These are phyloP conservation scores for Trogon surrucura DNA, from an alignment of 2,113 vertebrate genomes.

Conservation along the genomic window DNA sequence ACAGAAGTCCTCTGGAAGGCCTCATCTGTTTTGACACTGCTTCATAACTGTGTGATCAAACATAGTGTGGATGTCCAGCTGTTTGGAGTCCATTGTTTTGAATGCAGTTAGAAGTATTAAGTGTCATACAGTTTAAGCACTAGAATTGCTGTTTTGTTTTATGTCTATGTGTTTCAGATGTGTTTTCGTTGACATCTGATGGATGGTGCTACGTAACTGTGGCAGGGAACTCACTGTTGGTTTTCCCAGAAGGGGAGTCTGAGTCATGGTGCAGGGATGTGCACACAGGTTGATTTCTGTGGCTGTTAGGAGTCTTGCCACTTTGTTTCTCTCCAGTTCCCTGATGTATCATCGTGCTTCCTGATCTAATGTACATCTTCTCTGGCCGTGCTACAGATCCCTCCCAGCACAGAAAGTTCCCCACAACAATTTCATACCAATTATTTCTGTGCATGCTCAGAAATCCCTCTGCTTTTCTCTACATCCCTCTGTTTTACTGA, in stretches of 20 bases:
- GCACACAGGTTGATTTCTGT: rapidly evolving
- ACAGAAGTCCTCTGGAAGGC: not conserved
- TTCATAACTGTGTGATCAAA: not conserved
- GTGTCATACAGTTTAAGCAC: not conserved
- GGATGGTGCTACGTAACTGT: not conserved
- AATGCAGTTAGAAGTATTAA: not conserved
- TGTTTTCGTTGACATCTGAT: not conserved
- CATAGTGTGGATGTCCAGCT: rapidly evolving
- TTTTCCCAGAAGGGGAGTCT: not conserved
- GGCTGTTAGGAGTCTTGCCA: not conserved
- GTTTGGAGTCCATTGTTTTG: not conserved
- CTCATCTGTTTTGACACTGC: not conserved
- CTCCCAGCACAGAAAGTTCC: not conserved
- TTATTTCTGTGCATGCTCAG: not conserved
- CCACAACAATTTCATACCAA: not conserved
- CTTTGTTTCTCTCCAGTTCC: not conserved
- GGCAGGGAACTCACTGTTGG: not conserved
- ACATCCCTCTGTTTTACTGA: not conserved
- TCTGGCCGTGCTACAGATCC: not conserved
- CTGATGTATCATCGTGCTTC: not conserved
- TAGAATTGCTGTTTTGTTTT: not conserved
- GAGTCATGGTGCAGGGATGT: not conserved
- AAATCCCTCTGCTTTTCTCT: not conserved
- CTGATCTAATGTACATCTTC: not conserved
- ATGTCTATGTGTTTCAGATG: not conserved